Evolutionary conservation across 1,140 invertebrate species (phyloP).

Genomic region (Bradynema listronoti): DNA sequence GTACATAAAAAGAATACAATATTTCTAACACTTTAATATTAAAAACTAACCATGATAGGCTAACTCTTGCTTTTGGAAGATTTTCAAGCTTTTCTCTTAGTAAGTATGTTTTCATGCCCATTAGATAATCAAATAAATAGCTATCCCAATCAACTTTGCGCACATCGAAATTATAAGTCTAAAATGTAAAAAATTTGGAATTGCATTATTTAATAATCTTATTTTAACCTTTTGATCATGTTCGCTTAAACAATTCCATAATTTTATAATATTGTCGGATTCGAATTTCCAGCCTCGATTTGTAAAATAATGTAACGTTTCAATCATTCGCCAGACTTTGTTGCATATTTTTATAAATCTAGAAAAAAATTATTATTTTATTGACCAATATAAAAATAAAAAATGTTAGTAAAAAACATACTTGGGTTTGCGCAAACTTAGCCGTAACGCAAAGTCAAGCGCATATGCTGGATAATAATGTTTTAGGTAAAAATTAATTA

Average conservation of each 20-base stretch:
- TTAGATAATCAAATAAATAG: constrained; percentile 56
- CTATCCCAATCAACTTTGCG: constrained; percentile 52
- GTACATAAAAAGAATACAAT: constrained; percentile 12
- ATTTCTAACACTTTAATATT: not conserved
- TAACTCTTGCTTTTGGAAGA: constrained; percentile 32
- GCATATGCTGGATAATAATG: constrained; percentile 48
- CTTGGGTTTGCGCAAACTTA: constrained; percentile 44
- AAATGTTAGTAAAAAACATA: no score
- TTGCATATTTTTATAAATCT: constrained; percentile 49
- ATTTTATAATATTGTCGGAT: constrained; percentile 35
- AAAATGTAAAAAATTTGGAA: constrained; percentile 16
- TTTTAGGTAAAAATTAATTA: constrained; percentile 51
- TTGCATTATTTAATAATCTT: not conserved
- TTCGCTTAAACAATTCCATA: constrained; percentile 41
- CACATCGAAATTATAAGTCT: constrained; percentile 55
- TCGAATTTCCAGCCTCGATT: constrained; percentile 53
- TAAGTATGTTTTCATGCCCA: constrained; percentile 54
- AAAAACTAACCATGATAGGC: constrained; percentile 28
- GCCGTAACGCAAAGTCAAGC: constrained; percentile 29
- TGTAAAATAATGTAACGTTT: constrained; percentile 55
- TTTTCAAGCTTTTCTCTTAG: constrained; percentile 48
- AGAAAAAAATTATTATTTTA: constrained; percentile 15
- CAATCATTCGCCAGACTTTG: constrained; percentile 56
- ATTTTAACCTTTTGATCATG: constrained; percentile 45
- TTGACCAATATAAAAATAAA: not conserved